Conservation (phyloP, 2,797 vertebrate species). For the Luscinia megarhynchos region DNA sequence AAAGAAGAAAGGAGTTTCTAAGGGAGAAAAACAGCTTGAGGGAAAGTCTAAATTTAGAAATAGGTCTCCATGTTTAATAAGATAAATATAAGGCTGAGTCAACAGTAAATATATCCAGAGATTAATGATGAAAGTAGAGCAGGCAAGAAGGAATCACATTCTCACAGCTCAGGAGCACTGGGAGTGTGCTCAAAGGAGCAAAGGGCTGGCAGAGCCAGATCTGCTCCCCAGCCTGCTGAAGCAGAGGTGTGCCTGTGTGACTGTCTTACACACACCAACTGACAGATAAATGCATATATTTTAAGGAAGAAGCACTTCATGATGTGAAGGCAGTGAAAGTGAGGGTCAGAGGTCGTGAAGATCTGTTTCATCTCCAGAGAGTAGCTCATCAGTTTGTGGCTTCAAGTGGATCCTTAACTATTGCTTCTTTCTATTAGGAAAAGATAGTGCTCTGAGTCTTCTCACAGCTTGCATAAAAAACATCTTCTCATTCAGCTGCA, state of each 20-base stretch:
- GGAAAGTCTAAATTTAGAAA: constrained; percentile 43
- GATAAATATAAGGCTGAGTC: constrained; percentile 29
- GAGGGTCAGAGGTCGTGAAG: not conserved
- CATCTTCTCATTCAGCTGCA: not conserved
- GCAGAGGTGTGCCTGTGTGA: not conserved
- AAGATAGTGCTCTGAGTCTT: not conserved
- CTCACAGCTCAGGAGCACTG: not conserved
- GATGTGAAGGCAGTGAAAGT: not conserved
- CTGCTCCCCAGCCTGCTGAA: not conserved
- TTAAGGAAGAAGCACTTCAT: not conserved
- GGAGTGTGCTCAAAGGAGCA: not conserved
- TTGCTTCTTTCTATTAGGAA: not conserved
- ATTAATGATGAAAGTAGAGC: constrained; percentile 11
- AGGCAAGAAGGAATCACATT: not conserved
- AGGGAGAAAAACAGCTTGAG: constrained; percentile 20
- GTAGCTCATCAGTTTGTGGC: not conserved
- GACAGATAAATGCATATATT: rapidly evolving
- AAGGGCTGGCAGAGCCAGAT: not conserved
- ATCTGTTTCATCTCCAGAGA: not conserved
- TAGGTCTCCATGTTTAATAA: constrained; percentile 9
- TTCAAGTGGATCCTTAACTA: not conserved
- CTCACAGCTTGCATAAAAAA: not conserved
- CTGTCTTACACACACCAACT: not conserved
- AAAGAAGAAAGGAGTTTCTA: not conserved
- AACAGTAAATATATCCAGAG: constrained; percentile 36